phyloP scores from a whole-genome alignment of 2,888 invertebrate species.

The Coleophora flavipennella region DNA sequence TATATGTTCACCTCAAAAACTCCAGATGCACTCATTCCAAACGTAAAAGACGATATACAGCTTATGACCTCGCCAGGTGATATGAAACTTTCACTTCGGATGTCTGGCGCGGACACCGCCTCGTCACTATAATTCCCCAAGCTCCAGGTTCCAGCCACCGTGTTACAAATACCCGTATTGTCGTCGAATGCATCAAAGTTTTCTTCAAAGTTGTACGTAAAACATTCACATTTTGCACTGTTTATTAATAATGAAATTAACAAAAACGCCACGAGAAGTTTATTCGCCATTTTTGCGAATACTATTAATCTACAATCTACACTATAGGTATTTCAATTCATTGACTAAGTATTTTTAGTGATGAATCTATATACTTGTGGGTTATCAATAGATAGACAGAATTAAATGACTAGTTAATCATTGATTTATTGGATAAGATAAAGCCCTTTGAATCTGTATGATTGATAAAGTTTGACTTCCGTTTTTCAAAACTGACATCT shows the following conservation, averaged over 20 bases:
- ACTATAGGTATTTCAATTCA: too few relatives aligned
- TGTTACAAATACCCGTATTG: slow-evolving; percentile 19
- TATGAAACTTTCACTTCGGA: slow-evolving; percentile 24
- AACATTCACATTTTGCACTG: slow-evolving; percentile 1
- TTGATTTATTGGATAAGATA: too few relatives aligned
- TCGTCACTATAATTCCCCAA: slow-evolving; percentile 20
- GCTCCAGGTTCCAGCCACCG: slow-evolving; percentile 21
- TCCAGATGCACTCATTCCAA: slow-evolving; percentile 28
- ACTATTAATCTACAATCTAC: too few relatives aligned
- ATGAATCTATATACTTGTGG: too few relatives aligned
- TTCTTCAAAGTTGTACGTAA: slow-evolving; percentile 4
- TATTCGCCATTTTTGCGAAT: background rate
- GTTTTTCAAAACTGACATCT: too few relatives aligned
- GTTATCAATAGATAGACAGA: too few relatives aligned
- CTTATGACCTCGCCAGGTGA: slow-evolving; percentile 16
- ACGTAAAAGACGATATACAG: slow-evolving; percentile 22
- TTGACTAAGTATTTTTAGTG: too few relatives aligned
- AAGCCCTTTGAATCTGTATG: too few relatives aligned
- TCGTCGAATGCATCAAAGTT: slow-evolving; percentile 20
- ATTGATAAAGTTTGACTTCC: too few relatives aligned
- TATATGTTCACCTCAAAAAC: slow-evolving; percentile 31
- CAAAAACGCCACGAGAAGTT: background rate
- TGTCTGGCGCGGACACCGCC: slow-evolving; percentile 20
- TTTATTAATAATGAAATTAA: background rate
- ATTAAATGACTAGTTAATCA: too few relatives aligned